phyloP scores from a whole-genome alignment of 2,113 vertebrate genomes.

The Hippocampus abdominalis region DNA sequence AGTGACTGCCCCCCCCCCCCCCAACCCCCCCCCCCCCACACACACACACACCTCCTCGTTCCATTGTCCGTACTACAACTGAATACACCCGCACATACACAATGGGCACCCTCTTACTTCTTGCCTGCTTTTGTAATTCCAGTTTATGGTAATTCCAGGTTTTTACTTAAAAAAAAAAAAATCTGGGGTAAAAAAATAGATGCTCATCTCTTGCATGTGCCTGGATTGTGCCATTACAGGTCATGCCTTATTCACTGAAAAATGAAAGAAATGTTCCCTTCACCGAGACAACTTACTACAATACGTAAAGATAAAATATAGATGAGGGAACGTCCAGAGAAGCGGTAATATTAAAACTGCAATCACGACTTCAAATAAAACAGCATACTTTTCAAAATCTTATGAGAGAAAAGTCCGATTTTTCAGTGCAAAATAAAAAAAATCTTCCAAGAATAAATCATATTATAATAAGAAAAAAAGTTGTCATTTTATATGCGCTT shows the following conservation, averaged over 20 bases:
- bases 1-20: conserved; percentile 63
- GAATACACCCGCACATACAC: conserved; percentile 45
- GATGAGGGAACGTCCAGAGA: too few species aligned
- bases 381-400: too few species aligned
- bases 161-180: conserved; percentile 27
- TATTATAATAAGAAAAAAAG: too few species aligned
- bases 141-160: conserved; percentile 37
- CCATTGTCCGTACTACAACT: conserved; percentile 68
- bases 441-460: too few species aligned
- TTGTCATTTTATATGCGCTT: too few species aligned
- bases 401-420: too few species aligned
- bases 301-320: too few species aligned
- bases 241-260: neutral
- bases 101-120: conserved; percentile 55
- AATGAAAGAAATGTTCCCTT: neutral
- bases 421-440: too few species aligned
- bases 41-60: conserved; percentile 39
- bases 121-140: conserved; percentile 35
- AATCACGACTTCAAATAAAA: too few species aligned
- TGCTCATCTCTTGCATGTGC: neutral
- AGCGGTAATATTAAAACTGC: too few species aligned
- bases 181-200: neutral
- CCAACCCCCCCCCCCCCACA: conserved; percentile 48
- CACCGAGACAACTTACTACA: too few species aligned
- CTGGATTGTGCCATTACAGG: neutral